These are phyloP conservation scores for Rhinichthys osculus DNA, from an alignment of 2,797 vertebrate species.

Conservation along the genomic window DNA sequence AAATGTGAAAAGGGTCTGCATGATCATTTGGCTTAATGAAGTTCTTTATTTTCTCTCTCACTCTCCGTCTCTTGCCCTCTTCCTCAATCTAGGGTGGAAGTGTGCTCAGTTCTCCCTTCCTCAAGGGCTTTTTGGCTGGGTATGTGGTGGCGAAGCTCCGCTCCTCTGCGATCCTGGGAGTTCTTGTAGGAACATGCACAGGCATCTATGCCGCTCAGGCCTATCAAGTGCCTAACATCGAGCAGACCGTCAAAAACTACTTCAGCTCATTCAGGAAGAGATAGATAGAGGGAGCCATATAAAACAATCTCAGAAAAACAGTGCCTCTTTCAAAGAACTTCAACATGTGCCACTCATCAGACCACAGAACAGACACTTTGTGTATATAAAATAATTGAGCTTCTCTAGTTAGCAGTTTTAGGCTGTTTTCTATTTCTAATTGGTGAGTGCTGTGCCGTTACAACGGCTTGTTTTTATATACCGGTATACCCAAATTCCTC, in stretches of 20 bases:
- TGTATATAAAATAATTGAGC: background rate
- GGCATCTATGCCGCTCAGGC: constrained; percentile 90
- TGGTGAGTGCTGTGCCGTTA: too few species aligned
- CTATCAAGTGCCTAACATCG: constrained; percentile 88
- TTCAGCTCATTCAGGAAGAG: constrained; percentile 80
- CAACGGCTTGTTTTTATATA: background rate
- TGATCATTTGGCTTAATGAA: background rate
- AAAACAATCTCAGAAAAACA: background rate
- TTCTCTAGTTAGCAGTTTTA: background rate
- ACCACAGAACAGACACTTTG: background rate
- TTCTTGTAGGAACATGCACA: constrained; percentile 87
- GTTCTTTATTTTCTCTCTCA: background rate
- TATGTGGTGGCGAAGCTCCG: constrained; percentile 93
- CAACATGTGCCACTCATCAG: background rate
- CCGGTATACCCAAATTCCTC: background rate
- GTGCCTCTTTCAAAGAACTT: constrained; percentile 8
- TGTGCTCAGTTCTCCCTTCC: constrained; percentile 88
- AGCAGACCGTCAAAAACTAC: constrained; percentile 88
- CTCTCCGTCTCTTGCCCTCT: background rate
- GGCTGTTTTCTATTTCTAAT: background rate
- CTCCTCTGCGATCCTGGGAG: constrained; percentile 89
- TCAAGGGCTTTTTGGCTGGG: constrained; percentile 94
- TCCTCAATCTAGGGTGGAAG: constrained; percentile 81
- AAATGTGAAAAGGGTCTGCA: background rate
- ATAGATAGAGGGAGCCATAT: constrained; percentile 42